Percentiles rank a stretch among this genome's conserved stretches.
phyloP scores from a whole-genome alignment of 2,888 invertebrate species.

The Listrodromus nycthemerus region DNA sequence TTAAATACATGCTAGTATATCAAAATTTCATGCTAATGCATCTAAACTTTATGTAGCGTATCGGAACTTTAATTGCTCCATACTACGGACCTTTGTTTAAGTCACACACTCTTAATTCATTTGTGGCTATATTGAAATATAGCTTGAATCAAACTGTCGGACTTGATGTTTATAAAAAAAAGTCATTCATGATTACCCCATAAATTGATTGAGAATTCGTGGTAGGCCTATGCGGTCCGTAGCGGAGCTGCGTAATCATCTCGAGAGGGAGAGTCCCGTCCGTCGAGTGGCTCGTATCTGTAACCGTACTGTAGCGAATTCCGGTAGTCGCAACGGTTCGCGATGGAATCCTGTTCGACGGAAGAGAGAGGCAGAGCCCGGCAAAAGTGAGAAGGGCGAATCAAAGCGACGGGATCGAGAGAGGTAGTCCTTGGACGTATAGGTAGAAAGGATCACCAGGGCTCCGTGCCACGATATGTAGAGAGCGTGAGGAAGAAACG shows the following conservation, averaged over 20 bases:
- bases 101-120: not conserved
- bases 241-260: constrained; percentile 34
- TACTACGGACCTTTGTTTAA: too few relatives aligned
- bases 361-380: constrained; percentile 13
- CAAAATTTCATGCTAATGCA: too few relatives aligned
- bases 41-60: too few relatives aligned
- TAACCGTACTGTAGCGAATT: constrained; percentile 48
- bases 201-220: constrained; percentile 10
- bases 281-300: not conserved
- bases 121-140: not conserved
- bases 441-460: constrained; percentile 65
- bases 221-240: not conserved
- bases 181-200: not conserved
- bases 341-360: constrained; percentile 62
- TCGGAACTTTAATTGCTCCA: too few relatives aligned
- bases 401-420: constrained; percentile 50
- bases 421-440: constrained; percentile 56
- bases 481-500: constrained; percentile 38
- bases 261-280: constrained; percentile 43
- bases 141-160: not conserved
- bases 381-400: constrained; percentile 46
- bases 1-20: too few relatives aligned
- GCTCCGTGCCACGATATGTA: constrained; percentile 33
- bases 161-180: not conserved
- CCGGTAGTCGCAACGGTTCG: constrained; percentile 52